Conservation (phyloP, 2,797 vertebrate species). For the Urophycis tenuis region DNA sequence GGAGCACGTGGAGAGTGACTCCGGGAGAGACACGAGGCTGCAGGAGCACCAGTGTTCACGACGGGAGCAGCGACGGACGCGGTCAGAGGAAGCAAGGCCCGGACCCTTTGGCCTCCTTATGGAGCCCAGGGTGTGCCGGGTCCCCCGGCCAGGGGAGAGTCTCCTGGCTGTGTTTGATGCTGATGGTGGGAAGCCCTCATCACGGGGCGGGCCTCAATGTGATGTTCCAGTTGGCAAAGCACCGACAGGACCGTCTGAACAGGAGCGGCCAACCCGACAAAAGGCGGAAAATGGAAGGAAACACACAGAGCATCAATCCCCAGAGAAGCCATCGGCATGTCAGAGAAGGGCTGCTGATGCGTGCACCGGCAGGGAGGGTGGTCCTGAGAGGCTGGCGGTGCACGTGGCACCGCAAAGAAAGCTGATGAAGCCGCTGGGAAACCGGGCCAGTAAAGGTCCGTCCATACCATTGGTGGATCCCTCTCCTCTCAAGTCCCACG, state of each 20-base stretch:
- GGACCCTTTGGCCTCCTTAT: constrained; percentile 73
- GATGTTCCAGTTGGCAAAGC: constrained; percentile 58
- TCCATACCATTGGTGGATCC: constrained; percentile 58
- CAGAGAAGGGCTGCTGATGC: constrained; percentile 42
- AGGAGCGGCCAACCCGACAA: constrained; percentile 69
- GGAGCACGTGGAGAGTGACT: constrained; percentile 61
- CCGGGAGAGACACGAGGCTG: constrained; percentile 58
- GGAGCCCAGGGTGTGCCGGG: constrained; percentile 68
- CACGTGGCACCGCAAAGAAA: constrained; percentile 66
- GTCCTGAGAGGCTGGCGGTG: constrained; percentile 53
- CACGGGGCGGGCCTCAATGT: constrained; percentile 59
- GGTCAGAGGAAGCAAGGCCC: constrained; percentile 69
- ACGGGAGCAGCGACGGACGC: constrained; percentile 60
- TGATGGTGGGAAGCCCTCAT: constrained; percentile 71
- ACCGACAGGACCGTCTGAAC: constrained; percentile 59
- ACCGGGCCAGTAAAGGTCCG: constrained; percentile 55
- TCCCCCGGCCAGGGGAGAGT: constrained; percentile 81
- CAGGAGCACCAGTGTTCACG: constrained; percentile 54
- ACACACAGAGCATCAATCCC: constrained; percentile 61
- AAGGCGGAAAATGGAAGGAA: constrained; percentile 60
- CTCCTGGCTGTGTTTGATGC: constrained; percentile 76
- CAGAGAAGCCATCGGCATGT: constrained; percentile 66
- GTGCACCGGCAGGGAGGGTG: constrained; percentile 50
- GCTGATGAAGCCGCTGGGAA: constrained; percentile 63
- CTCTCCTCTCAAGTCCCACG: constrained; percentile 59